Evolutionary conservation across 2,113 vertebrate genomes (phyloP), one percentile per base, ranked within the genome.

Genomic region (Trochalopteron elliotii): DNA sequence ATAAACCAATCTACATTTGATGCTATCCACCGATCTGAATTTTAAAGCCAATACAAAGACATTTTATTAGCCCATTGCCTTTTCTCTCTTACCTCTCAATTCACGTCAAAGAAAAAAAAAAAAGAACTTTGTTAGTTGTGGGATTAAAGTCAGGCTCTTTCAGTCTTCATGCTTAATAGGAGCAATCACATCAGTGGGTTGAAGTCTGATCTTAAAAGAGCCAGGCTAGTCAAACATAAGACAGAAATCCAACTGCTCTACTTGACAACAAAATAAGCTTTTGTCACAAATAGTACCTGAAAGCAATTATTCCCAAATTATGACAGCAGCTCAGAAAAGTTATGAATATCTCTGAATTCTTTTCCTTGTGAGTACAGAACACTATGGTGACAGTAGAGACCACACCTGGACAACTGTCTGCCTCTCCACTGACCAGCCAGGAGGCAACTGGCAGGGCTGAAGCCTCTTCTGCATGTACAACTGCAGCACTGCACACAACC

Each of bases 71-170:
- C 39, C n/a, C 11, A 35, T 1, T 21, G 31, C 5, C 57, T 63
- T 52, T 85, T 61, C 33, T 44, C 19, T 76, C 16, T 53, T 74
- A 42, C 20, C 8, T 75, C 31, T 61, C 65, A 79, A 37, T 57
- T 79, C 55, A 82, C 0, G 0, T 44, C 24, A 90, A 52, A 64
- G 39, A 6, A 44, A 15, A 2, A 53, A 2, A 53, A 39, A 6
- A 85, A 47, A 12, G 22, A 47, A 44, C 27, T 74, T 80, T 39
- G 17, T 50, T 70, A 84, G 24, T 1, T 49, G 42, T 19, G n/a
- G 60, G 69, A 93, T 61, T 92, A 24, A 81, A 92, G 25, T 69
- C 12, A 19, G 22, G 18, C 22, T 91, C 35, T 56, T 76, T 80
- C 63, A 68, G 12, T 28, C 84, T 69, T 60, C 47, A 42, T 18